A percentile compares a stretch with the other conserved stretches of the same genome.
phyloP scores from a whole-genome alignment of 2,888 invertebrate species.

The Villa cingulata region DNA sequence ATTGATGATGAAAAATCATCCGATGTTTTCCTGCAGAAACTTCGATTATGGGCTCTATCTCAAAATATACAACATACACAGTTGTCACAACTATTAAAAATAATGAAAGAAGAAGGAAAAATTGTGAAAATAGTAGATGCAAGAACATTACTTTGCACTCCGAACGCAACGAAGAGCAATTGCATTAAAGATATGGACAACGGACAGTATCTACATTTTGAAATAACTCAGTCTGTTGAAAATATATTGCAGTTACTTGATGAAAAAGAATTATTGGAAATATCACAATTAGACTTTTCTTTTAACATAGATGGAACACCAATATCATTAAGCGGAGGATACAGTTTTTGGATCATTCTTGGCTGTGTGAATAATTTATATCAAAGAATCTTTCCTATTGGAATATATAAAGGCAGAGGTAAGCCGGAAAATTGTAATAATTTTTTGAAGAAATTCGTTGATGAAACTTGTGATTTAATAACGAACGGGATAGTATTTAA shows the following conservation, averaged over 20 bases:
- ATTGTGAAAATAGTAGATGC: background rate
- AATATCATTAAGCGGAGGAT: too few relatives aligned
- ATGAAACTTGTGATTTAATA: too few relatives aligned
- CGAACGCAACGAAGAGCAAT: background rate
- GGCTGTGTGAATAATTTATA: background rate
- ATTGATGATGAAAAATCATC: background rate
- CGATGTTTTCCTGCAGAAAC: background rate
- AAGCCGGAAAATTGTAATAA: too few relatives aligned
- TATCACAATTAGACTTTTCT: background rate
- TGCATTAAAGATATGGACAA: background rate
- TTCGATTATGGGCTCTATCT: background rate
- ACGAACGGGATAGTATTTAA: too few relatives aligned
- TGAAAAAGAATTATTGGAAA: background rate
- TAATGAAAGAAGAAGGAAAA: background rate
- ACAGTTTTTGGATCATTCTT: too few relatives aligned
- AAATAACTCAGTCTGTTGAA: background rate
- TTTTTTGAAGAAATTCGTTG: too few relatives aligned
- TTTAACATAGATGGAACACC: too few relatives aligned
- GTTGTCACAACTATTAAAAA: background rate
- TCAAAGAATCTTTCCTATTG: background rate
- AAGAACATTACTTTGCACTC: background rate
- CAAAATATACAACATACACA: background rate
- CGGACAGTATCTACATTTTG: background rate
- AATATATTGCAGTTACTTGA: background rate
- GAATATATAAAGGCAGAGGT: too few relatives aligned